Percentiles rank a stretch among this genome's conserved stretches.
Conservation (phyloP, 2,888 invertebrate species). For the Laspeyria flexula region DNA sequence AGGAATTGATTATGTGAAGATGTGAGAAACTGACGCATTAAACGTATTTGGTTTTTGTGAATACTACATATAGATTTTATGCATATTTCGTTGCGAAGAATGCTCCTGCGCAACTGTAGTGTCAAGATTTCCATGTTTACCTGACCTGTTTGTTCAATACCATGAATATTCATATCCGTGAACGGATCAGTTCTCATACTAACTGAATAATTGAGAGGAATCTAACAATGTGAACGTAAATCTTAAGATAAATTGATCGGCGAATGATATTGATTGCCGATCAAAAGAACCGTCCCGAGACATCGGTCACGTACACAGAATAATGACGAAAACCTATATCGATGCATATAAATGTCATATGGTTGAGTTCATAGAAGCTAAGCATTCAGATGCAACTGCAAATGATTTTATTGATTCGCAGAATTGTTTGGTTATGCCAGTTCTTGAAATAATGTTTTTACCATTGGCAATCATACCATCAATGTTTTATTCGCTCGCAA, state of each 20-base stretch:
- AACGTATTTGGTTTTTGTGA: constrained; percentile 1
- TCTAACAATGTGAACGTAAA: constrained; percentile 74
- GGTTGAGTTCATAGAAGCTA: constrained; percentile 57
- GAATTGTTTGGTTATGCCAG: constrained; percentile 22
- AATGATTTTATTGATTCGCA: constrained; percentile 24
- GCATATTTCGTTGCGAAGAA: background rate
- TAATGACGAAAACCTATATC: constrained; percentile 63
- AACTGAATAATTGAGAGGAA: constrained; percentile 65
- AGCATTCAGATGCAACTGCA: constrained; percentile 8
- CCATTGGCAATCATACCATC: constrained; percentile 54
- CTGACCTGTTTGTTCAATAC: constrained; percentile 7
- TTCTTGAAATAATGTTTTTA: constrained; percentile 43
- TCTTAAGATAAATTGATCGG: constrained; percentile 71
- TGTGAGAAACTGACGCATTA: constrained; percentile 22
- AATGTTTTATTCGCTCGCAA: constrained; percentile 66
- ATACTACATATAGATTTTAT: background rate
- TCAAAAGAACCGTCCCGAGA: constrained; percentile 69
- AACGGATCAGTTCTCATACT: constrained; percentile 44
- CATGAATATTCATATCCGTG: constrained; percentile 43
- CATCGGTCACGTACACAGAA: constrained; percentile 63
- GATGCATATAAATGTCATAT: constrained; percentile 60
- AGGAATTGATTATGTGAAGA: constrained; percentile 19
- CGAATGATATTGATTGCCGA: constrained; percentile 72
- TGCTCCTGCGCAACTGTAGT: background rate
- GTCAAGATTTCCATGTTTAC: constrained; percentile 7